phyloP scores from a whole-genome alignment of 2,888 invertebrate species.

The Phengaris arion region DNA sequence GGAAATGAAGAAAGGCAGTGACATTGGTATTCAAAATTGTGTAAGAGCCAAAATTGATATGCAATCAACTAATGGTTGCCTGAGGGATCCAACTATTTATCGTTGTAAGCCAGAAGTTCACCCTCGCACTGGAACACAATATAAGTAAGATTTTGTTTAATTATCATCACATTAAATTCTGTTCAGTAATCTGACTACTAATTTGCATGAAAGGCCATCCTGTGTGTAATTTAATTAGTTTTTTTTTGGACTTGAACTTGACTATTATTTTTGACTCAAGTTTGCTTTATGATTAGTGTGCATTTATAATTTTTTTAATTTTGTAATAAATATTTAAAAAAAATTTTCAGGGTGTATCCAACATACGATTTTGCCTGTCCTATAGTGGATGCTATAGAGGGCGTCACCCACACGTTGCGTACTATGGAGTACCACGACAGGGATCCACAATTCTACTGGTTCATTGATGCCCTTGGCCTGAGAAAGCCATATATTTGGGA shows the following conservation, averaged over 20 bases:
- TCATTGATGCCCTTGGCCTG: slow-evolving; percentile 91
- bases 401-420: slow-evolving; percentile 97
- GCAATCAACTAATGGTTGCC: slow-evolving; percentile 96
- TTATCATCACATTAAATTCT: background rate
- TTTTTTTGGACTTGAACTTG: too few species aligned
- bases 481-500: slow-evolving; percentile 97
- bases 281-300: too few species aligned
- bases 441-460: slow-evolving; percentile 99
- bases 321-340: too few species aligned
- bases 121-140: slow-evolving; percentile 94
- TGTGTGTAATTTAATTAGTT: too few species aligned
- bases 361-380: slow-evolving; percentile 99
- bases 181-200: too few species aligned
- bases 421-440: slow-evolving; percentile 99
- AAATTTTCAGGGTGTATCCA: slow-evolving; percentile 95
- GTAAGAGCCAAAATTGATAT: slow-evolving; percentile 99
- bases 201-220: too few species aligned
- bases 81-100: slow-evolving; percentile 99
- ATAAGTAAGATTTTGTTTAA: slow-evolving; percentile 83
- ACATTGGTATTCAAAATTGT: slow-evolving; percentile 91
- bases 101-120: slow-evolving; percentile 97
- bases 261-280: too few species aligned
- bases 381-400: slow-evolving; percentile 98
- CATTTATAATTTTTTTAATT: too few species aligned
- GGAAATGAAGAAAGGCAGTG: slow-evolving; percentile 94